Evolutionary conservation across 2,113 vertebrate genomes (phyloP).

Genomic region (Catharus fuscescens): DNA sequence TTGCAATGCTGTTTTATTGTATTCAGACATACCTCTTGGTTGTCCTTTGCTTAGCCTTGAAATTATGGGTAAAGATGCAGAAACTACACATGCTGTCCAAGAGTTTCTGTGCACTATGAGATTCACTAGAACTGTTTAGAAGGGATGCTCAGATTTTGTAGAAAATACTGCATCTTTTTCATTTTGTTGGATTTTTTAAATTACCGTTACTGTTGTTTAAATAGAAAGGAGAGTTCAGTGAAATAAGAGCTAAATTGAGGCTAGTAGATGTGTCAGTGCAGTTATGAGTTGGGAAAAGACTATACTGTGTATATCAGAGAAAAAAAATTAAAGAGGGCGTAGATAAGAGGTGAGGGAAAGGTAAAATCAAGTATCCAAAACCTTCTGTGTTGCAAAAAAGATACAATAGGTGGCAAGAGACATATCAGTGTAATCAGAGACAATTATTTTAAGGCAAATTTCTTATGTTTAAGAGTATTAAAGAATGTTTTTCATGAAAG

Average conservation of each 20-base stretch:
- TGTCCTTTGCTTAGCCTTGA: neutral
- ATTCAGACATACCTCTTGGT: neutral
- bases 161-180: neutral
- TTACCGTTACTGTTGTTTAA: neutral
- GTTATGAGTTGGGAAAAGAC: neutral
- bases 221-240: neutral
- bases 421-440: neutral
- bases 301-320: neutral
- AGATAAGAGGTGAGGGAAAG: neutral
- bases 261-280: neutral
- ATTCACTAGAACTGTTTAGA: neutral
- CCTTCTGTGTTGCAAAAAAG: neutral
- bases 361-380: neutral
- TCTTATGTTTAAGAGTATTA: neutral
- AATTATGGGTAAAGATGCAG: neutral
- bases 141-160: neutral
- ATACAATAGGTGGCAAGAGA: neutral
- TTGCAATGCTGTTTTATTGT: neutral
- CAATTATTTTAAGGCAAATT: slow-evolving; percentile 32
- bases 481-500: slow-evolving; percentile 30
- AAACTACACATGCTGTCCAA: neutral
- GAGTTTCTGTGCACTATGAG: neutral
- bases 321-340: neutral
- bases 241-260: neutral
- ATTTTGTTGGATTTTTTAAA: neutral